Evolutionary conservation across 2,797 vertebrate genomes (phyloP).

Genomic region (Semaprochilodus insignis): DNA sequence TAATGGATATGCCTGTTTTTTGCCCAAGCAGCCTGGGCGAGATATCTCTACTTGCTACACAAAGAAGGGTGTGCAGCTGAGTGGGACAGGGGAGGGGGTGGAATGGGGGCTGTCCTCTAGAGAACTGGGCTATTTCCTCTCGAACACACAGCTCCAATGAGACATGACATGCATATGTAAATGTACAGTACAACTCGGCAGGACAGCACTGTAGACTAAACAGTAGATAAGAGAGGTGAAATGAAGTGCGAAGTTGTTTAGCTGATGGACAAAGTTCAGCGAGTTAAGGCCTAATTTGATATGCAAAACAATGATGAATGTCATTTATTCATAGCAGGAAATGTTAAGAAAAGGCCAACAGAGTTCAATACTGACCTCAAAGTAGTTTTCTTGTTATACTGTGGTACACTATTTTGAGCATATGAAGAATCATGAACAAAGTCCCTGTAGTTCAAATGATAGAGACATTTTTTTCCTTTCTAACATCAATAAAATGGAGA

Average conservation of each 20-base stretch:
- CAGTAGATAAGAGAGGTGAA: neutral
- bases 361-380: neutral
- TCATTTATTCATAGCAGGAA: neutral
- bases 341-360: neutral
- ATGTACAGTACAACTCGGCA: neutral
- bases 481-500: neutral
- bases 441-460: neutral
- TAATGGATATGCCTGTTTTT: slow-evolving; percentile 54
- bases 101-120: slow-evolving; percentile 28
- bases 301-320: slow-evolving; percentile 1
- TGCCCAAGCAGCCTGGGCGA: slow-evolving; percentile 30
- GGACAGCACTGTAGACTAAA: neutral
- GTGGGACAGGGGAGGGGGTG: slow-evolving; percentile 34
- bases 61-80: slow-evolving; percentile 50
- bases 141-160: neutral
- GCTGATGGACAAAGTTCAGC: neutral
- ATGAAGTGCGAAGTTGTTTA: neutral
- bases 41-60: slow-evolving; percentile 55
- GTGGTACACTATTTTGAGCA: neutral
- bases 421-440: neutral
- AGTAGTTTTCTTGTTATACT: neutral
- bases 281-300: neutral
- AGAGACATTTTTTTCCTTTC: neutral
- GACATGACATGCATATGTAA: neutral
- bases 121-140: slow-evolving; percentile 20